A percentile compares a stretch with the other conserved stretches of the same genome.
Evolutionary conservation across 2,113 vertebrate genomes (phyloP).

Genomic region (Morone saxatilis): DNA sequence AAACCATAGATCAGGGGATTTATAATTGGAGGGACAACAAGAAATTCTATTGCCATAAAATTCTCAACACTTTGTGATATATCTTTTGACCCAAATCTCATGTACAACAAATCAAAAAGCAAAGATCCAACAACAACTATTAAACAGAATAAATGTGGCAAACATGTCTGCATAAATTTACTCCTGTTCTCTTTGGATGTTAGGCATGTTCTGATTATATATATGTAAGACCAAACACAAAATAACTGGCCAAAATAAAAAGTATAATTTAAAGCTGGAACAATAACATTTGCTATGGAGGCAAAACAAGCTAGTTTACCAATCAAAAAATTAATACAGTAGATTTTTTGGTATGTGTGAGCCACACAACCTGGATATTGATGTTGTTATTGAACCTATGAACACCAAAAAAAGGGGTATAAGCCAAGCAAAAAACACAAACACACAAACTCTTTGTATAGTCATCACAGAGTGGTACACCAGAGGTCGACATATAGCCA

Average conservation of each 20-base stretch:
- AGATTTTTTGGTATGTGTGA: neutral
- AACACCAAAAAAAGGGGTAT: neutral
- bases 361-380: neutral
- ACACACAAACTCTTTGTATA: constrained; percentile 8
- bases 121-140: neutral
- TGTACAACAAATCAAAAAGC: constrained; percentile 55
- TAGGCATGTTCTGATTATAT: constrained; percentile 39
- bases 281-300: neutral
- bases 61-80: constrained; percentile 20
- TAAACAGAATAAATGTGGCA: constrained; percentile 52
- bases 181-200: constrained; percentile 37
- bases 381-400: neutral
- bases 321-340: constrained; percentile 46
- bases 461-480: constrained; percentile 62
- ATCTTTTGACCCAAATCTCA: constrained; percentile 7
- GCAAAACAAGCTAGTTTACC: constrained; percentile 24
- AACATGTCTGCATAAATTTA: constrained; percentile 57
- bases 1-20: neutral
- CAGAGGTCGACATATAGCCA: constrained; percentile 67
- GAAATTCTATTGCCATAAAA: constrained; percentile 54
- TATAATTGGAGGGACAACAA: constrained; percentile 50
- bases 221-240: constrained; percentile 42
- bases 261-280: constrained; percentile 52
- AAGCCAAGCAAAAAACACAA: constrained; percentile 7
- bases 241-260: constrained; percentile 32